Evolutionary conservation across 2,797 vertebrate genomes (phyloP).

Genomic region (Pempheris klunzingeri): DNA sequence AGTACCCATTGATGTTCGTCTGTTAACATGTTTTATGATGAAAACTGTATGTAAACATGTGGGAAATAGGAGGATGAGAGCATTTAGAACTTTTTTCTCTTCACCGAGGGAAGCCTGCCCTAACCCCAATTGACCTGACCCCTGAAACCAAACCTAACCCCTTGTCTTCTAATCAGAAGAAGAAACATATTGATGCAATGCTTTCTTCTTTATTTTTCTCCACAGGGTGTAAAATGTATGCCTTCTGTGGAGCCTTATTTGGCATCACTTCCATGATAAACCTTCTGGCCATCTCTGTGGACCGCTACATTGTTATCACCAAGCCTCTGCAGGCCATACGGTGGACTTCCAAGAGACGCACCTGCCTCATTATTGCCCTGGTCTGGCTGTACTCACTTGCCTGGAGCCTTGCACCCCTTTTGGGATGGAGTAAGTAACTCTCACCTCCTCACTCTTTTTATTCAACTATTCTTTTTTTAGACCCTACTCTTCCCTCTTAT

Average conservation of each 20-base stretch:
- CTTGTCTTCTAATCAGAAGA: neutral
- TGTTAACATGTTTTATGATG: neutral
- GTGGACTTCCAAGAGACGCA: slow-evolving; percentile 88
- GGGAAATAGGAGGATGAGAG: neutral
- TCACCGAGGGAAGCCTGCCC: too few relatives aligned
- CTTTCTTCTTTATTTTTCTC: neutral
- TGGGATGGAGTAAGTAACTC: slow-evolving; percentile 93
- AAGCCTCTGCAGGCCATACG: slow-evolving; percentile 90
- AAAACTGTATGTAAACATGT: neutral
- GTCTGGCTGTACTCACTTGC: slow-evolving; percentile 94
- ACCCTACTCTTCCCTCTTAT: neutral
- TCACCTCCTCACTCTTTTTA: neutral
- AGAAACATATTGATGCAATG: neutral
- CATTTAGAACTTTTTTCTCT: neutral
- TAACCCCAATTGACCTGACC: neutral
- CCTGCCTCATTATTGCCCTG: slow-evolving; percentile 85
- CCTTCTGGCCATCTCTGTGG: slow-evolving; percentile 92
- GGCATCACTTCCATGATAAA: slow-evolving; percentile 97
- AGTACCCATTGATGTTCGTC: neutral
- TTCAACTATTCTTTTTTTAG: neutral
- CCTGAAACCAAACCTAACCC: neutral
- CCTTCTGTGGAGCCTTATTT: slow-evolving; percentile 95
- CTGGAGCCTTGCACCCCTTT: slow-evolving; percentile 95
- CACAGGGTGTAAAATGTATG: slow-evolving; percentile 91
- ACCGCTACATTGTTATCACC: slow-evolving; percentile 95